These are phyloP conservation scores for Spondyliosoma cantharus DNA, from an alignment of 2,797 vertebrate genomes.

Conservation along the genomic window DNA sequence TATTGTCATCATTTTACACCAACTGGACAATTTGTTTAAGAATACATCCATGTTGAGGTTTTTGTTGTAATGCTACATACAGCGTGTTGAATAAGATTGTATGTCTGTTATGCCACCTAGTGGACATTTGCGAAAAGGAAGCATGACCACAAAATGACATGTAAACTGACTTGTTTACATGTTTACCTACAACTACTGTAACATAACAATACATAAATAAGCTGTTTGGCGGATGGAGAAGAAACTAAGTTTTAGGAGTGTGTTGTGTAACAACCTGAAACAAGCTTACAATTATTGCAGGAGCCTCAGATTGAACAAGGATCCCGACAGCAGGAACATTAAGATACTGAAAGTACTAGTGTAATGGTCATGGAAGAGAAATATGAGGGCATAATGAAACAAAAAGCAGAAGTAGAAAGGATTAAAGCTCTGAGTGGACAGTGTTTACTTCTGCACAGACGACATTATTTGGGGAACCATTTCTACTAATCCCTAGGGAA, in stretches of 20 bases:
- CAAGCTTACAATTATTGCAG: too few relatives aligned
- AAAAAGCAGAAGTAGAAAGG: neutral
- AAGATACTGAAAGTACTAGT: too few relatives aligned
- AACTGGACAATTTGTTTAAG: neutral
- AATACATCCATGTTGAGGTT: neutral
- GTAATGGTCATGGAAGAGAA: neutral
- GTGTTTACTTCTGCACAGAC: neutral
- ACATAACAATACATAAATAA: neutral
- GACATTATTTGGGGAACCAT: neutral
- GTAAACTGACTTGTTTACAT: neutral
- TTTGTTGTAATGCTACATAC: neutral
- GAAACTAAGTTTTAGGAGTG: neutral
- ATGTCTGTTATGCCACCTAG: constrained; percentile 47
- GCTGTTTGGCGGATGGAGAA: neutral
- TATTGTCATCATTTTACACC: neutral
- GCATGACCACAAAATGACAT: neutral
- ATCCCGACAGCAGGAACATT: too few relatives aligned
- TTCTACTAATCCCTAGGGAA: neutral
- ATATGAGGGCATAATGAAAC: neutral
- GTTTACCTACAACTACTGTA: neutral
- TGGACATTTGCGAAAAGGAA: neutral
- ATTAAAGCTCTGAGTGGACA: neutral
- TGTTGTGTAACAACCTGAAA: neutral
- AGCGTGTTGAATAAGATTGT: neutral
- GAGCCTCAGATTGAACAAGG: neutral